Conservation (phyloP, 2,888 invertebrate species). For the Drosophila demipolita region DNA sequence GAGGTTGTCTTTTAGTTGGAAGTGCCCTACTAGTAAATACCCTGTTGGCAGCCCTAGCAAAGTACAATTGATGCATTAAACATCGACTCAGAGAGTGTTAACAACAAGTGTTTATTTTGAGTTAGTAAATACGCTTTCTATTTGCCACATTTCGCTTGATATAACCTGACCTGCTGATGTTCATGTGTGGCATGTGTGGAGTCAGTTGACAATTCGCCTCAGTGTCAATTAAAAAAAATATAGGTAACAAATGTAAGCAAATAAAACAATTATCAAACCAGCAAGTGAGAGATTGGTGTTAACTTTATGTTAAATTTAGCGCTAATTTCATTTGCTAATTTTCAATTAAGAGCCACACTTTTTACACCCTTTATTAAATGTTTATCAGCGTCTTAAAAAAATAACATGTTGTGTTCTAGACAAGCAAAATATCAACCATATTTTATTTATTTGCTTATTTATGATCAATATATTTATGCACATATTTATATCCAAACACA, state of each 20-base stretch:
- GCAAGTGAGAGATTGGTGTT: slow-evolving; percentile 54
- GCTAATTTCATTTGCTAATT: slow-evolving; percentile 71
- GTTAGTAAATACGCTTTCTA: slow-evolving; percentile 2
- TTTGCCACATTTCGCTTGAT: slow-evolving; percentile 8
- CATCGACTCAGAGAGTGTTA: not conserved
- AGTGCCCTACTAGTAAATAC: not conserved
- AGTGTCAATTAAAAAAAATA: slow-evolving; percentile 20
- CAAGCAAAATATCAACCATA: not conserved
- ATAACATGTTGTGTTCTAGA: not conserved
- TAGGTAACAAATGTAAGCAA: slow-evolving; percentile 5
- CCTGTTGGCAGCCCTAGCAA: not conserved
- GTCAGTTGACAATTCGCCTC: slow-evolving; percentile 48
- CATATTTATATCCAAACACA: not conserved
- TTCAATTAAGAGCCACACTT: slow-evolving; percentile 49
- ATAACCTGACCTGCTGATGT: slow-evolving; percentile 15
- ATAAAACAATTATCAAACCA: slow-evolving; percentile 16
- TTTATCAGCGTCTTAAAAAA: slow-evolving; percentile 26
- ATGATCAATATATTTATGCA: not conserved
- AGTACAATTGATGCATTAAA: not conserved
- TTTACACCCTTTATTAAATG: slow-evolving; percentile 34
- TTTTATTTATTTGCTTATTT: not conserved
- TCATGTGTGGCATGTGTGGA: slow-evolving; percentile 59
- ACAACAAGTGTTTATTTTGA: slow-evolving; percentile 8
- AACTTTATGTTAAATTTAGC: slow-evolving; percentile 52
- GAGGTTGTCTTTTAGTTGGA: not conserved